phyloP scores from a whole-genome alignment of 2,113 vertebrate genomes.

The Clarias batrachus region DNA sequence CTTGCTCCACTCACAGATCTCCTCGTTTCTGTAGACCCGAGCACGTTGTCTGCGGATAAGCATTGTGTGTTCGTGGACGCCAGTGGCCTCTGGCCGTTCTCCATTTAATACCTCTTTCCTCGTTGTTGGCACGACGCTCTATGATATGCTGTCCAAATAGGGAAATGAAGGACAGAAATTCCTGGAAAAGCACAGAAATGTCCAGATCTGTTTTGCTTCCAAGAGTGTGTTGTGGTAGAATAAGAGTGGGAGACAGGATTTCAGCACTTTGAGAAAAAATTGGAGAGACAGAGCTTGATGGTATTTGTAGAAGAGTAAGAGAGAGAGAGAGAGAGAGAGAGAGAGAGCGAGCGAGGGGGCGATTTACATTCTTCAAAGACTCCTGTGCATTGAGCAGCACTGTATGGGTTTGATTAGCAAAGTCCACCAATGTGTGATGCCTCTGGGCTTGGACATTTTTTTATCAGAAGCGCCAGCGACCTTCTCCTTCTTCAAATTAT shows the following conservation, averaged over 20 bases:
- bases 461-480: neutral
- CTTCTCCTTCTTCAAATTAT: slow-evolving; percentile 21
- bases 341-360: neutral
- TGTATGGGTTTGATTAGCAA: slow-evolving; percentile 49
- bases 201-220: slow-evolving; percentile 29
- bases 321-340: neutral
- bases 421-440: slow-evolving; percentile 33
- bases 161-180: slow-evolving; percentile 21
- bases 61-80: slow-evolving; percentile 9
- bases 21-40: slow-evolving; percentile 37
- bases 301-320: neutral
- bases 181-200: slow-evolving; percentile 1
- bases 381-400: slow-evolving; percentile 33
- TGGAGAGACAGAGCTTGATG: neutral
- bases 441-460: neutral
- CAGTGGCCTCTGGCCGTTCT: slow-evolving; percentile 29
- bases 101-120: slow-evolving; percentile 20
- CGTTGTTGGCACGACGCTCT: neutral
- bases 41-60: slow-evolving; percentile 26
- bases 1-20: slow-evolving; percentile 47
- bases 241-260: neutral
- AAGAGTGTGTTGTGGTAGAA: neutral
- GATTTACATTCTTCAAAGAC: slow-evolving; percentile 19
- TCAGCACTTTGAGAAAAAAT: neutral
- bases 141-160: slow-evolving; percentile 40